Percentiles rank a stretch among this genome's conserved stretches.
These are phyloP conservation scores for Eupeodes latifasciatus DNA, from an alignment of 2,888 invertebrate species.

Conservation along the genomic window DNA sequence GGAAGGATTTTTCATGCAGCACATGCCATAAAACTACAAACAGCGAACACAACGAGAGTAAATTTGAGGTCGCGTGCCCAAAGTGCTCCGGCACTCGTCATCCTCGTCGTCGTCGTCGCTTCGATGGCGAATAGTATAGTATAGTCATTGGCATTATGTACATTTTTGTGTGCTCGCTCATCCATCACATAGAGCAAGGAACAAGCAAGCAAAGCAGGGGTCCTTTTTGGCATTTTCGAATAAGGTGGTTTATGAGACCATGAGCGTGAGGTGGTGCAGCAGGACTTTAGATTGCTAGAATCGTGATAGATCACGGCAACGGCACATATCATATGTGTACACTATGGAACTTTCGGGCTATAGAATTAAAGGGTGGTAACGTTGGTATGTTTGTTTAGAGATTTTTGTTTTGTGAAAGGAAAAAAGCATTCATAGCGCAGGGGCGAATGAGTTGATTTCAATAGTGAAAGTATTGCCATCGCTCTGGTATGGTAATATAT, in stretches of 20 bases:
- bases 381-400: conserved; percentile 44
- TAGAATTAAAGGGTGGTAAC: conserved; percentile 39
- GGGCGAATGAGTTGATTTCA: conserved; percentile 46
- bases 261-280: conserved; percentile 54
- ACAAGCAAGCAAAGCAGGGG: conserved; percentile 53
- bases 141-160: conserved; percentile 77
- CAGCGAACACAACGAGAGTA: conserved; percentile 63
- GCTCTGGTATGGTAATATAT: not conserved
- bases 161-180: conserved; percentile 64
- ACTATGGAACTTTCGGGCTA: conserved; percentile 41
- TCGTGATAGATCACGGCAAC: conserved; percentile 67
- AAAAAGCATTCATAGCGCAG: conserved; percentile 44
- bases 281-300: conserved; percentile 13
- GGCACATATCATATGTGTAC: conserved; percentile 43
- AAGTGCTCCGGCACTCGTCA: conserved; percentile 83
- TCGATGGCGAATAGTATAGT: conserved; percentile 74
- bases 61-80: conserved; percentile 82
- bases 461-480: conserved; percentile 38
- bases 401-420: conserved; percentile 35
- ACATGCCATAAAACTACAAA: conserved; percentile 75
- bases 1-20: conserved; percentile 76
- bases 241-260: conserved; percentile 58
- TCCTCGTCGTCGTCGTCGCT: not conserved
- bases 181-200: conserved; percentile 60
- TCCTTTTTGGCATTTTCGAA: conserved; percentile 36